phyloP scores from a whole-genome alignment of 2,113 vertebrate genomes.

The Triplophysa tibetana region DNA sequence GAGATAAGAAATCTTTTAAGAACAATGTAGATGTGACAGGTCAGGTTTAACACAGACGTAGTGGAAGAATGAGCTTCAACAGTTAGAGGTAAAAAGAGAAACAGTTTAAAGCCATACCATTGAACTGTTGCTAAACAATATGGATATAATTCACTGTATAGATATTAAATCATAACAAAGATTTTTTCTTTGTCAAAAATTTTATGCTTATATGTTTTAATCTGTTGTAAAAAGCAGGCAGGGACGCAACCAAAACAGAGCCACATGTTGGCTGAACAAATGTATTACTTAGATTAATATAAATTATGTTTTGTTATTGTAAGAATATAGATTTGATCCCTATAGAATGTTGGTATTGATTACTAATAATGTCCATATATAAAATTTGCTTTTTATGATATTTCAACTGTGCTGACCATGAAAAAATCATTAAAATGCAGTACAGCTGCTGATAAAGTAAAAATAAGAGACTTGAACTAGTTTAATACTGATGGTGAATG shows the following conservation, averaged over 20 bases:
- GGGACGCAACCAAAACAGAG: background rate
- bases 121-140: background rate
- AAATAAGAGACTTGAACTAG: background rate
- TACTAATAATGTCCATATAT: background rate
- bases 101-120: background rate
- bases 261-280: background rate
- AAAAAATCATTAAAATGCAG: background rate
- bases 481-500: background rate
- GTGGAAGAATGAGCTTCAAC: background rate
- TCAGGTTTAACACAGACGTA: background rate
- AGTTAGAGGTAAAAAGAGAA: background rate
- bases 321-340: background rate
- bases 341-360: background rate
- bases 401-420: background rate
- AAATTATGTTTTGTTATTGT: background rate
- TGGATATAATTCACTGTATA: background rate
- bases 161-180: background rate
- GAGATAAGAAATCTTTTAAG: background rate
- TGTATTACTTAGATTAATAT: background rate
- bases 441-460: background rate
- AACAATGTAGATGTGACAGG: background rate
- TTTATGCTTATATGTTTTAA: background rate
- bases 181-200: background rate
- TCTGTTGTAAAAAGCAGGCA: background rate
- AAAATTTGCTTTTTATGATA: background rate